A percentile compares a stretch with the other conserved stretches of the same genome.
These are phyloP conservation scores for Mesochorus sp. DNA, from an alignment of 2,888 invertebrate genomes.

Conservation along the genomic window DNA sequence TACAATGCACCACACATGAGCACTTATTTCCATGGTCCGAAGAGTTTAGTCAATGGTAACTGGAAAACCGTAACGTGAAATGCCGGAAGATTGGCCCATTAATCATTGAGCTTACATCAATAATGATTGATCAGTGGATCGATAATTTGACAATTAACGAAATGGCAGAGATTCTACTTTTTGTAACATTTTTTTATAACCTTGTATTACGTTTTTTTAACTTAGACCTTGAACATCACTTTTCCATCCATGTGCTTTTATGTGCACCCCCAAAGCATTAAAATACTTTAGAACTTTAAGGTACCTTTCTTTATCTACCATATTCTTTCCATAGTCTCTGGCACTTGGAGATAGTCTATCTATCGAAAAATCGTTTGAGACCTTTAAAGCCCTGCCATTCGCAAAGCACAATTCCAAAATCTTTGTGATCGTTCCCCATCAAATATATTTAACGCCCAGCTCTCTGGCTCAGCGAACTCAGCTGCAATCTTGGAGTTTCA, in stretches of 20 bases:
- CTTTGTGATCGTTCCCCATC: constrained; percentile 44
- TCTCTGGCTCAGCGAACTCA: constrained; percentile 52
- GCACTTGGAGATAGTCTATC: constrained; percentile 20
- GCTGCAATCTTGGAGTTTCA: constrained; percentile 61
- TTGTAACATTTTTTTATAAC: too few species aligned
- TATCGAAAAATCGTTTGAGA: constrained; percentile 40
- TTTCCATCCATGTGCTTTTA: too few species aligned
- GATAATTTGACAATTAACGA: too few species aligned
- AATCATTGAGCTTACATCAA: not conserved
- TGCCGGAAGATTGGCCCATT: not conserved
- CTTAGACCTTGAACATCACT: too few species aligned
- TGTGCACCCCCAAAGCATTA: too few species aligned
- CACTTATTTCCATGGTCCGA: constrained; percentile 29
- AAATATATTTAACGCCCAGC: constrained; percentile 55
- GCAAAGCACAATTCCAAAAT: constrained; percentile 3
- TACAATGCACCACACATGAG: constrained; percentile 13
- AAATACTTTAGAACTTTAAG: constrained; percentile 25
- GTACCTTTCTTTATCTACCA: constrained; percentile 5
- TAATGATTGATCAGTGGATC: too few species aligned
- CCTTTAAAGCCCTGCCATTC: not conserved
- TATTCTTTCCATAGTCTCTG: not conserved
- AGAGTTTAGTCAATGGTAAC: constrained; percentile 35
- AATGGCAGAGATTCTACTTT: too few species aligned
- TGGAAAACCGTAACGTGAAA: constrained; percentile 26
- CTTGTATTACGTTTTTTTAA: too few species aligned